Evolutionary conservation across 2,113 vertebrate genomes (phyloP).

Genomic region (Lampris megalopsis): DNA sequence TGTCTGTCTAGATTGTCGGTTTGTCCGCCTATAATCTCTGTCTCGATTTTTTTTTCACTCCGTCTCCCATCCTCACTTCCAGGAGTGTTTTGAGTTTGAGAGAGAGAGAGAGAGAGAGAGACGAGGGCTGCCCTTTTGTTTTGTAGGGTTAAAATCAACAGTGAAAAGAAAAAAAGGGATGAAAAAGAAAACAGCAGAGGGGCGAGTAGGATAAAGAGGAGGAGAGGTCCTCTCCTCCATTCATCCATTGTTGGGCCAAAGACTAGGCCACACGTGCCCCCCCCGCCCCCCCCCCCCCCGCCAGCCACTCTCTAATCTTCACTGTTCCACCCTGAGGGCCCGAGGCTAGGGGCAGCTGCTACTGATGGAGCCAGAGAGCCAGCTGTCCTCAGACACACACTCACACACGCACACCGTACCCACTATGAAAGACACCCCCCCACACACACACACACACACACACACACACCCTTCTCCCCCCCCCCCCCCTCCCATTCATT

Average conservation of each 20-base stretch:
- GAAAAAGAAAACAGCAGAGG: conserved; percentile 71
- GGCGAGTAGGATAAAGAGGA: conserved; percentile 57
- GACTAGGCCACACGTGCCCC: conserved; percentile 88
- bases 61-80: conserved; percentile 24
- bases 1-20: too few species aligned
- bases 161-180: conserved; percentile 14
- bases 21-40: conserved; percentile 16
- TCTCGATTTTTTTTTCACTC: conserved; percentile 56
- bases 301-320: conserved; percentile 75
- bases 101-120: too few species aligned
- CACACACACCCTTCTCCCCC: conserved; percentile 69
- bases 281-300: conserved; percentile 85
- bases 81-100: conserved; percentile 15
- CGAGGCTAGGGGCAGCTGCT: conserved; percentile 91
- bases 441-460: conserved; percentile 58
- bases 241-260: conserved; percentile 85
- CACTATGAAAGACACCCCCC: too few species aligned
- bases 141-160: background rate
- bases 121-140: conserved; percentile 20
- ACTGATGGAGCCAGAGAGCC: conserved; percentile 86
- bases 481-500: conserved; percentile 71
- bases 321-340: conserved; percentile 87
- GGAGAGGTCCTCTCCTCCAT: conserved; percentile 80
- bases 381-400: conserved; percentile 89
- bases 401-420: too few species aligned